Percentiles rank a stretch among this genome's conserved stretches.
Conservation (phyloP, 2,888 invertebrate species). For the Mythimna loreyi region DNA sequence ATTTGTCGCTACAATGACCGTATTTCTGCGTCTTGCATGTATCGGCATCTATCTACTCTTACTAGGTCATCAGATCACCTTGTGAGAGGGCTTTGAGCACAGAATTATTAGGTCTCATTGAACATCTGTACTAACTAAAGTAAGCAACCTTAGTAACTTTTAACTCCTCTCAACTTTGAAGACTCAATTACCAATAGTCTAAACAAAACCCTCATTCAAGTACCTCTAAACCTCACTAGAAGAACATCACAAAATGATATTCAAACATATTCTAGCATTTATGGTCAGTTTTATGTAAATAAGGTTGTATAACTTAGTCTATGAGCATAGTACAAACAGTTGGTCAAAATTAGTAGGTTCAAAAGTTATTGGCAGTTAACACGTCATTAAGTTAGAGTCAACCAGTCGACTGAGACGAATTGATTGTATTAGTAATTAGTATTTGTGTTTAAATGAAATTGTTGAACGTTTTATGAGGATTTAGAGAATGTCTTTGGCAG, state of each 20-base stretch:
- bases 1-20: no score
- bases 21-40: no score
- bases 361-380: conserved; percentile 51
- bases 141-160: no score
- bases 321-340: conserved; percentile 37
- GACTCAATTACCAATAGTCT: background rate
- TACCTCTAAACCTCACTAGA: conserved; percentile 1
- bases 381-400: conserved; percentile 31
- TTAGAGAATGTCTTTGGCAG: background rate
- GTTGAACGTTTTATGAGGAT: background rate
- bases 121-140: no score
- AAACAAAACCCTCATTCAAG: background rate
- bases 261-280: conserved; percentile 37
- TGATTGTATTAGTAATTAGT: conserved; percentile 55
- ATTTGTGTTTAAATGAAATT: conserved; percentile 21
- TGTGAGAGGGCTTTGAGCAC: no score
- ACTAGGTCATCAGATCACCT: no score
- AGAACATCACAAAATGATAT: conserved; percentile 19
- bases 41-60: no score
- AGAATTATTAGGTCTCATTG: no score
- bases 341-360: conserved; percentile 29
- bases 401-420: conserved; percentile 37
- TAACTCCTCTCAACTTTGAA: background rate
- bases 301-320: conserved; percentile 25
- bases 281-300: conserved; percentile 40